These are phyloP conservation scores for Pandion haliaetus DNA, from an alignment of 2,113 vertebrate species.

Conservation along the genomic window DNA sequence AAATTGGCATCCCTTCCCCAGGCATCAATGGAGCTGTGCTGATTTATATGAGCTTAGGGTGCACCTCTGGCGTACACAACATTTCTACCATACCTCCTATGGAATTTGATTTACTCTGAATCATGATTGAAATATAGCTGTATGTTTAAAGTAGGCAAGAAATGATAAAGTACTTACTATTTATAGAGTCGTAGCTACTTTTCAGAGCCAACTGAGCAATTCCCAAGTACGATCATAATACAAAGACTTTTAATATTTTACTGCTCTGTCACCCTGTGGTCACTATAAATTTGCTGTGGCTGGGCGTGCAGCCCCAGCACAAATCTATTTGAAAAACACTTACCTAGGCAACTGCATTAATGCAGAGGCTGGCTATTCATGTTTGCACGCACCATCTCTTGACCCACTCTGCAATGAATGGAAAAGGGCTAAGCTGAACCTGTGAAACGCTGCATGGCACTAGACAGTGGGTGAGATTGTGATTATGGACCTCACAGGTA, in stretches of 20 bases:
- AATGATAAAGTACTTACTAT: constrained; percentile 33
- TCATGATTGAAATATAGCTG: constrained; percentile 1
- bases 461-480: accelerated
- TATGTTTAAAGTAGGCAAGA: not conserved
- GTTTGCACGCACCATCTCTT: not conserved
- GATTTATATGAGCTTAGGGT: not conserved
- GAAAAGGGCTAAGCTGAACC: not conserved
- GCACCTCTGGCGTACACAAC: not conserved
- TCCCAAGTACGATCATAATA: not conserved
- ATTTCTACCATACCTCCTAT: not conserved
- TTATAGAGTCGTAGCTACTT: constrained; percentile 26
- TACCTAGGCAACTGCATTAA: not conserved
- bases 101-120: constrained; percentile 26
- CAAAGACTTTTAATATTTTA: constrained; percentile 27
- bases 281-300: not conserved
- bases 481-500: accelerated
- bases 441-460: accelerated
- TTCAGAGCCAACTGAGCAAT: constrained; percentile 21
- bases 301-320: not conserved
- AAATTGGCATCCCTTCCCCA: not conserved
- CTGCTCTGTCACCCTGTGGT: not conserved
- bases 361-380: not conserved
- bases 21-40: not conserved
- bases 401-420: not conserved
- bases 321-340: not conserved